These are phyloP conservation scores for Ceryle rudis DNA, from an alignment of 2,797 vertebrate species.

Conservation along the genomic window DNA sequence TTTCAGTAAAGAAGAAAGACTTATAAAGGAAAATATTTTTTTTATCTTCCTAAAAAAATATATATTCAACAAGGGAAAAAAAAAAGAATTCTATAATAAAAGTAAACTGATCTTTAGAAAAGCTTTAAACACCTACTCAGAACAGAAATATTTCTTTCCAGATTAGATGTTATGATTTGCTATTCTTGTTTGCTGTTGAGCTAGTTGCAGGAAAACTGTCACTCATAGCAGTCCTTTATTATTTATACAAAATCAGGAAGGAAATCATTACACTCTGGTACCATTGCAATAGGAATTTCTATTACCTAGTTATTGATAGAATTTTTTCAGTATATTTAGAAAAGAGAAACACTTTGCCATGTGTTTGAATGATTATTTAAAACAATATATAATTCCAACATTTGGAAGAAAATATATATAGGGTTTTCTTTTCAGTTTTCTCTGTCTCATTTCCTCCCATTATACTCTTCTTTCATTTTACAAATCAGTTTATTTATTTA, in stretches of 20 bases:
- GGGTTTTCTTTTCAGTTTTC: not conserved
- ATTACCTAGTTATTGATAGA: not conserved
- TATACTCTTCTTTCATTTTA: not conserved
- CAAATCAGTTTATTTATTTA: not conserved
- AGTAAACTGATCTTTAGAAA: constrained; percentile 11
- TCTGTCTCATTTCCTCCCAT: not conserved
- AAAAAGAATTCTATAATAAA: not conserved
- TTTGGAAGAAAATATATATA: not conserved
- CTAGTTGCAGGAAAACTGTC: not conserved
- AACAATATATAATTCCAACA: not conserved
- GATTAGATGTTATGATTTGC: not conserved
- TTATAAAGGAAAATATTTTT: not conserved
- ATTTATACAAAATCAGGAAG: constrained; percentile 28
- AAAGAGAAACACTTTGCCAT: not conserved
- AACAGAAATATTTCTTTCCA: constrained; percentile 16
- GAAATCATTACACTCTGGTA: not conserved
- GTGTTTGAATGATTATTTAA: not conserved
- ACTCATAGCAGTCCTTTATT: not conserved
- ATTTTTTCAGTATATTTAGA: not conserved
- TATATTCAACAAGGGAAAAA: not conserved
- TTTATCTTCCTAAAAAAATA: not conserved
- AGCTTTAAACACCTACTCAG: not conserved
- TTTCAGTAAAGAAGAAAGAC: not conserved
- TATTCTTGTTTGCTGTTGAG: not conserved
- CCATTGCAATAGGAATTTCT: constrained; percentile 8